Evolutionary conservation across 2,113 vertebrate species (phyloP).

Genomic region (Oryzias celebensis): DNA sequence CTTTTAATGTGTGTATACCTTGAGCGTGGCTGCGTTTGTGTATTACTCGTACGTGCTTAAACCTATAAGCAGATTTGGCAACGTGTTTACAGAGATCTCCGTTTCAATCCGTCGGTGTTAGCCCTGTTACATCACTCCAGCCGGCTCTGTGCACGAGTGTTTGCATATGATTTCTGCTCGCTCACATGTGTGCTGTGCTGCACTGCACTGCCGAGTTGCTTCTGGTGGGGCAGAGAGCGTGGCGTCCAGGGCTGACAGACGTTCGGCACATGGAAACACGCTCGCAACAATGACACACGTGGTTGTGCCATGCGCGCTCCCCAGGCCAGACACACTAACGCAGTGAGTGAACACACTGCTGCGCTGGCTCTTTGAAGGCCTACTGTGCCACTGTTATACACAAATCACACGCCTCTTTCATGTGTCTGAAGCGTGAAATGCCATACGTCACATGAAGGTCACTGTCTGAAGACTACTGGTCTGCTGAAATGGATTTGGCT

Average conservation of each 20-base stretch:
- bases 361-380: conserved; percentile 31
- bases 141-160: conserved; percentile 1
- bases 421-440: too few species aligned
- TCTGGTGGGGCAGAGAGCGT: not conserved
- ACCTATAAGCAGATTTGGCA: conserved; percentile 74
- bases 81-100: conserved; percentile 69
- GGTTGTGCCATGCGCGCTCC: conserved; percentile 44
- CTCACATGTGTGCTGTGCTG: not conserved
- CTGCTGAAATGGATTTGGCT: too few species aligned
- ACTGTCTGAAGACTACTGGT: too few species aligned
- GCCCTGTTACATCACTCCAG: conserved; percentile 70
- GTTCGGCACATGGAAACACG: conserved; percentile 51
- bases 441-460: too few species aligned
- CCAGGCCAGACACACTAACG: conserved; percentile 26
- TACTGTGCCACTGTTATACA: conserved; percentile 1
- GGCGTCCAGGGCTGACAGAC: conserved; percentile 34
- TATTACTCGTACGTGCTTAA: conserved; percentile 41
- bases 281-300: conserved; percentile 56
- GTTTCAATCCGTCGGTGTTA: conserved; percentile 67
- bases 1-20: conserved; percentile 2
- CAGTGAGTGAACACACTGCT: conserved; percentile 40
- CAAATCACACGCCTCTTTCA: not conserved
- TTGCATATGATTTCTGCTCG: conserved; percentile 9
- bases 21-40: conserved; percentile 18
- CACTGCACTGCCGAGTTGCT: conserved; percentile 12